A percentile compares a stretch with the other conserved stretches of the same genome.
Evolutionary conservation across 1,140 invertebrate genomes (phyloP).

Genomic region (Propsilocerus akamusi): DNA sequence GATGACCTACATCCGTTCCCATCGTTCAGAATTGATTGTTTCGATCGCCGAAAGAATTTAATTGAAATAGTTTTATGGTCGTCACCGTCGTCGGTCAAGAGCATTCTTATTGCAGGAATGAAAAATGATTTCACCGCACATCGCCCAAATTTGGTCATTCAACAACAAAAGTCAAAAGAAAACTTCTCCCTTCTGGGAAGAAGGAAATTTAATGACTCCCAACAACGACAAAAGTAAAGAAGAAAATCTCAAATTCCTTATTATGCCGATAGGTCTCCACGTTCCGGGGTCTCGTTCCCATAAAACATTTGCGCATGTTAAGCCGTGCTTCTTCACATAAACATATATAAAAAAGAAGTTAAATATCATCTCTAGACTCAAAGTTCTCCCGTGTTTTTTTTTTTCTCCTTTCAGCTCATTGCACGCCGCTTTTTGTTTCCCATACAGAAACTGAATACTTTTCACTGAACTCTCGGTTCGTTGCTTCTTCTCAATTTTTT

Average conservation of each 20-base stretch:
- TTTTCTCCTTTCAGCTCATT: not conserved
- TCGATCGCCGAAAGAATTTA: too few relatives aligned
- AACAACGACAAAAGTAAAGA: not conserved
- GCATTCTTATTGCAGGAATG: too few relatives aligned
- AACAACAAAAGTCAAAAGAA: too few relatives aligned
- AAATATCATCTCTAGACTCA: conserved; percentile 1
- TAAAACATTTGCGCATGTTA: not conserved
- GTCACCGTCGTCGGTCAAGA: too few relatives aligned
- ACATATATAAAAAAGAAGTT: not conserved
- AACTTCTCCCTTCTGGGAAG: not conserved
- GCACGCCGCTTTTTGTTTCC: too few relatives aligned
- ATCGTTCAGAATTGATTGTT: too few relatives aligned
- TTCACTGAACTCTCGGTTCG: not conserved
- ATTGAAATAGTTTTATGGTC: not conserved
- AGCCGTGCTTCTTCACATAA: not conserved
- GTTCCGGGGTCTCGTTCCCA: not conserved
- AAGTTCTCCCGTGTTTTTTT: not conserved
- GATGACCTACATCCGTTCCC: not conserved
- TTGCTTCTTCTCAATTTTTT: conserved; percentile 3
- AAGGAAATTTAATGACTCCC: not conserved
- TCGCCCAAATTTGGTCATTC: too few relatives aligned
- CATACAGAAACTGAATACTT: not conserved
- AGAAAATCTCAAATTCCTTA: conserved; percentile 2
- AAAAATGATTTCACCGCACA: too few relatives aligned
- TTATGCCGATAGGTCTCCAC: not conserved